Evolutionary conservation across 2,797 vertebrate genomes (phyloP).

Genomic region (Aselliscus stoliczkanus): DNA sequence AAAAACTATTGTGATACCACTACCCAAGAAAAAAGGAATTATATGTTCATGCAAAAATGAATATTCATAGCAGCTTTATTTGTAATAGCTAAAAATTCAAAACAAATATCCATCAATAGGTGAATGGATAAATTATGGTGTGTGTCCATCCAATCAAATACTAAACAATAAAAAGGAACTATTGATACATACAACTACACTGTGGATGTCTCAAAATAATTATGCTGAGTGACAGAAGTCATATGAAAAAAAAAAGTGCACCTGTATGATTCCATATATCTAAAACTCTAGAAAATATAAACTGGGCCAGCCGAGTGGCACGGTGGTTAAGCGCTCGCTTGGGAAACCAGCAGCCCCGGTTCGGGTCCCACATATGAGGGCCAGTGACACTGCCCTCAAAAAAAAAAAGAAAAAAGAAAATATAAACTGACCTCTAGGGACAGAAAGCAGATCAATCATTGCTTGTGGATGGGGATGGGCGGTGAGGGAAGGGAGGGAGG

Average conservation of each 20-base stretch:
- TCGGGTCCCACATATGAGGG: no score
- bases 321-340: no score
- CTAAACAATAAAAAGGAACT: neutral
- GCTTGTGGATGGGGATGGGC: neutral
- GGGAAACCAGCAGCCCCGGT: no score
- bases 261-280: neutral
- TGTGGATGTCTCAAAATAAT: neutral
- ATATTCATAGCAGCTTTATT: neutral
- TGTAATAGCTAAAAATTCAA: neutral
- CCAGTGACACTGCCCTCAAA: no score
- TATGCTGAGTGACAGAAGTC: neutral
- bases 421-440: neutral
- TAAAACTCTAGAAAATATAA: neutral
- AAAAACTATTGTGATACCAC: neutral
- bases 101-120: neutral
- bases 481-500: no score
- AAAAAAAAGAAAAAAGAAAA: no score
- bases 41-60: neutral
- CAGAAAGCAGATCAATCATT: neutral
- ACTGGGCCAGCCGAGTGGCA: no score
- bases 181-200: neutral
- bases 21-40: neutral
- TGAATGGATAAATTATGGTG: neutral
- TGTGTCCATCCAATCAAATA: neutral
- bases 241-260: neutral